phyloP scores from a whole-genome alignment of 2,113 vertebrate genomes.

The Takifugu flavidus region DNA sequence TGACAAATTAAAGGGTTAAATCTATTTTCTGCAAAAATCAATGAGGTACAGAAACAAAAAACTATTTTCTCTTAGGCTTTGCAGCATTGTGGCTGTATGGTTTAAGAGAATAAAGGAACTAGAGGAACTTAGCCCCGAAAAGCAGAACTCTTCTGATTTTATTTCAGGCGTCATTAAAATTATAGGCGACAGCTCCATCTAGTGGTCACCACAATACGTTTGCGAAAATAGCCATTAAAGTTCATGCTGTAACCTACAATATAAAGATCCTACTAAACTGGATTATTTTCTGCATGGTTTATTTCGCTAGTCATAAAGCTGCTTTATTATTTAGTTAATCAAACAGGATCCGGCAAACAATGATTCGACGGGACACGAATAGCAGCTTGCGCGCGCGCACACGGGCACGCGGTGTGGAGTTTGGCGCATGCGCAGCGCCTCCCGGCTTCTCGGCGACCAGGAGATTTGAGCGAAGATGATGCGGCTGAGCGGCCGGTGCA shows the following conservation, averaged over 20 bases:
- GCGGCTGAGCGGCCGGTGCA: constrained; percentile 48
- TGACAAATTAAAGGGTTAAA: no score
- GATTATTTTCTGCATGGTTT: no score
- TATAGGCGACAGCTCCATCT: constrained; percentile 42
- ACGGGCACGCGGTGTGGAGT: background rate
- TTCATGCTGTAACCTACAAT: background rate
- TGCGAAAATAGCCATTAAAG: no score
- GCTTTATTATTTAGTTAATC: background rate
- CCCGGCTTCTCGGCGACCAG: constrained; percentile 32
- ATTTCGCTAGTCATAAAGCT: background rate
- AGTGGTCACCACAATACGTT: constrained; percentile 12
- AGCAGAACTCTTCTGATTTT: background rate
- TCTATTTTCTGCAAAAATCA: no score
- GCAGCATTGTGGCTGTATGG: no score
- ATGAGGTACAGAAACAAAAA: no score
- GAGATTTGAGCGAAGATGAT: constrained; percentile 54
- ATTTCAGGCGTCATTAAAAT: background rate
- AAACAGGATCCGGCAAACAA: background rate
- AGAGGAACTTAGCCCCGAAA: background rate
- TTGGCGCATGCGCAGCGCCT: constrained; percentile 64
- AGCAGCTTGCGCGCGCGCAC: background rate
- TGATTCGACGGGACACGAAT: background rate
- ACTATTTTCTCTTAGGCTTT: no score
- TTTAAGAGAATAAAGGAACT: no score
- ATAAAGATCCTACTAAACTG: background rate